Evolutionary conservation across 2,113 vertebrate species (phyloP), one percentile per base, ranked within the genome.

Genomic region (Callopanchax toddi): DNA sequence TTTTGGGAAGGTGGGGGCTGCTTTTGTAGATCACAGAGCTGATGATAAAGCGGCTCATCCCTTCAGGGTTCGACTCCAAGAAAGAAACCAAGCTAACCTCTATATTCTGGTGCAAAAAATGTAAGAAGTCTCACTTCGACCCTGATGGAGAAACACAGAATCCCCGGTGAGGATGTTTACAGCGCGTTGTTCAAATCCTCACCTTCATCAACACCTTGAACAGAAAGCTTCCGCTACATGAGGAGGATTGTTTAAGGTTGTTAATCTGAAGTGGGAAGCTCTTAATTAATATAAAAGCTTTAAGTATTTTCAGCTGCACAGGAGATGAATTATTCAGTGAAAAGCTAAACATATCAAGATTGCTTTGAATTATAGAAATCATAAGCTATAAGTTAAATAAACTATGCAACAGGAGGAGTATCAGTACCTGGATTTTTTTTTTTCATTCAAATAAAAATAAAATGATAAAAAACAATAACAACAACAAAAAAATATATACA

Each of bases 221-320:
- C 46, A 29, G 55, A 60, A 64, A 58, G 56, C 46, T 57, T 52
- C 51, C 63, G 64, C 61, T 56, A 60, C 57, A 5, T 6, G 11
- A 48, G 1, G 3, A 51, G 48, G 55, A 61, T 13, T 36, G 18
- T n/a, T n/a, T n/a, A 1, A 25, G 29, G 34, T 54, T 54, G 22
- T 58, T 42, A 29, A 66, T 67, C 11, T 6, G 32, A 71, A 49
- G 63, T 67, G 60, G 48, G 39, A 67, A 76, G 21, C 16, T 67
- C 15, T 54, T 76, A 79, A 87, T 86, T 85, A 80, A 79, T 65
- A 26, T 44, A 67, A 82, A 86, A 78, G 50, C 81, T 83, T 85
- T 70, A 82, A 88, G 79, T 26, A 4, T 42, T 55, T 9, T 17
- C 42, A 66, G 66, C 29, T 21, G 34, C 60, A 29, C 53, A 57